Conservation (phyloP, 2,113 vertebrate species). For the western clawed frog (Xenopus tropicalis) region DNA sequence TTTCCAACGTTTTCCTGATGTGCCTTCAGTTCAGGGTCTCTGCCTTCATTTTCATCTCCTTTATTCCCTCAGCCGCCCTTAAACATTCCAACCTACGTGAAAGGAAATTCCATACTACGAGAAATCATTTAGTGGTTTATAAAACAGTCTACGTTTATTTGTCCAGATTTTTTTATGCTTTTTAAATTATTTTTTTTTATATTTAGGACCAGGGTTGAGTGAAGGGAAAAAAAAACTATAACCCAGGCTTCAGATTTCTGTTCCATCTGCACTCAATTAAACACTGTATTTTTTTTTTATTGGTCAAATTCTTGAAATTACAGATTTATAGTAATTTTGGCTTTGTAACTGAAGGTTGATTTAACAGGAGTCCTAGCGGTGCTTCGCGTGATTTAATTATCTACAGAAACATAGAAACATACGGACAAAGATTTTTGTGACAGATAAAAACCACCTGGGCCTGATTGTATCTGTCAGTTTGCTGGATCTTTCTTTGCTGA, state of each 20-base stretch:
- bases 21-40: neutral
- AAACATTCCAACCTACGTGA: constrained; percentile 12
- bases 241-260: constrained; percentile 6
- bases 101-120: constrained; percentile 27
- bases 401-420: constrained; percentile 1
- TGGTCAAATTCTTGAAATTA: neutral
- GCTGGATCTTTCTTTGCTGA: too few relatives aligned
- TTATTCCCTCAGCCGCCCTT: constrained; percentile 9
- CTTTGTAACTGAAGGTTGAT: neutral
- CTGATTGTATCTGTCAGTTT: neutral
- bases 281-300: constrained; percentile 10
- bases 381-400: neutral
- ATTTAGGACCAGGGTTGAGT: constrained; percentile 6
- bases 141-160: constrained; percentile 31
- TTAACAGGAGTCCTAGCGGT: neutral
- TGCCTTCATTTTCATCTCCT: constrained; percentile 1
- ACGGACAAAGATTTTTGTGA: neutral
- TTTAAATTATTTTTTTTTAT: neutral
- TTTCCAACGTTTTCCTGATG: neutral
- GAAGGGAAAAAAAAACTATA: neutral
- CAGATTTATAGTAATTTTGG: neutral
- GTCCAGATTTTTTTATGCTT: constrained; percentile 12
- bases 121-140: constrained; percentile 35
- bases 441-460: neutral
- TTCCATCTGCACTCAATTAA: constrained; percentile 34